Base-by-base conservation (phyloP, 2,797 vertebrate species). In the Ctenosaura bakeri region DNA sequence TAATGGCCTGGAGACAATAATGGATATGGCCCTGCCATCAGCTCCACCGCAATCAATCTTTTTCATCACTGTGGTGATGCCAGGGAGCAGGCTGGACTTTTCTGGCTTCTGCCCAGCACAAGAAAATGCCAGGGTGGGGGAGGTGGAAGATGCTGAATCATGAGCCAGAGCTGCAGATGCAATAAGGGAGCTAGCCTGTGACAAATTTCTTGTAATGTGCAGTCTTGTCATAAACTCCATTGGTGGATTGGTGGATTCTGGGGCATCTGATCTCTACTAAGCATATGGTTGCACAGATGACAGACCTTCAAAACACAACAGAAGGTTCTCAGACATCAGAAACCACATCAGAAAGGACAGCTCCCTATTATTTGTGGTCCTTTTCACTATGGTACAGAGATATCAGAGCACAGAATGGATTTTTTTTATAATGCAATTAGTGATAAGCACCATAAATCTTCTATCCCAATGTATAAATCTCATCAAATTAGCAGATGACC, bases 1-100 rank as follows among this genome's bases (percentile, higher is more conserved):
- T 96, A 95, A 95, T 95, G 92, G 91, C 88, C 92, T 5, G 0
- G 35, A 24, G 87, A 87, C 89, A 93, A 92, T 95, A 96, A 96
- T 95, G 94, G 94, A 92, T 32, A 1, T 0, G 73, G 90, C 88
- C 80, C 38, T 0, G 10, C 54, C 85, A 83, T 81, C 86, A 5
- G 4, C 81, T 85, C 64, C 0, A 0, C 69, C 85, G 86, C 86
- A 69, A 85, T 85, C 2, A 0, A 52, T 89, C 32, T 88, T 0
- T 69, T 88, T 0, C 32, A 78, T 6, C 0, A 0, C 0, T 18
- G 89, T 93, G 84, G 82, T 35, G 64, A 38, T 86, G 85, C 78
- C 69, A 62, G 0, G 0, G 71, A 52, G 50, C 4, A 83, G 52
- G 38, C 66, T 79, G 71, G 79, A 16, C 64, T 56, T 73, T 22